Percentiles rank a stretch among this genome's conserved stretches.
These are phyloP conservation scores for Ataeniobius toweri DNA, from an alignment of 2,797 vertebrate species.

Conservation along the genomic window DNA sequence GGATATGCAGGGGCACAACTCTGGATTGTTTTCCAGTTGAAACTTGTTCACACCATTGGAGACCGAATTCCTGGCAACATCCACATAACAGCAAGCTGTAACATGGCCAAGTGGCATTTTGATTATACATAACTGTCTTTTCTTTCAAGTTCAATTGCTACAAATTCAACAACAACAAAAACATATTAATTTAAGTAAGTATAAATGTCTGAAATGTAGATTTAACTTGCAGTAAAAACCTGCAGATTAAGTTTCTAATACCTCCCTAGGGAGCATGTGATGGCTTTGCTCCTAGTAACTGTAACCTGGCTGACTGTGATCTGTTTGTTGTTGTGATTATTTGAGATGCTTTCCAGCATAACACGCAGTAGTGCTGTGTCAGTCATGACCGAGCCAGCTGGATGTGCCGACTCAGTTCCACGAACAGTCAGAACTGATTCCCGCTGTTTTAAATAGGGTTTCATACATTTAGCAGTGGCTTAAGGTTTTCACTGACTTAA, in stretches of 20 bases:
- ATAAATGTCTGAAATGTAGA: background rate
- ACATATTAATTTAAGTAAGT: background rate
- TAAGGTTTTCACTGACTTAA: too few species aligned
- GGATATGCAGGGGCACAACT: slow-evolving; percentile 29
- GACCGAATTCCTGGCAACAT: background rate
- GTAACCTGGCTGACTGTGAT: background rate
- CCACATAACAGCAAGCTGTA: background rate
- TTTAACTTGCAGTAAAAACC: background rate
- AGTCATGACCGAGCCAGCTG: background rate
- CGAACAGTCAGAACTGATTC: background rate
- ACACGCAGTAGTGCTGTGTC: background rate
- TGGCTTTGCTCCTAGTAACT: background rate
- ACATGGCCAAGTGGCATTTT: too few species aligned
- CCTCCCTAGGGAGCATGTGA: background rate
- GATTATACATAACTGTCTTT: too few species aligned
- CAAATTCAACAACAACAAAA: background rate
- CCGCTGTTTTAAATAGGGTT: background rate
- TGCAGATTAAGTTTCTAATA: background rate
- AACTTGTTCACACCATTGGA: slow-evolving; percentile 23
- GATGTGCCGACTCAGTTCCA: background rate
- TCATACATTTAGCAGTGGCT: background rate
- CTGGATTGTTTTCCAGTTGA: slow-evolving; percentile 34
- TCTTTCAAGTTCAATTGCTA: background rate
- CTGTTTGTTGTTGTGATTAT: background rate
- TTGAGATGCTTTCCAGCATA: background rate